Base-by-base conservation (phyloP, 1,140 invertebrate species). In the Akabosia matsudoensis region DNA sequence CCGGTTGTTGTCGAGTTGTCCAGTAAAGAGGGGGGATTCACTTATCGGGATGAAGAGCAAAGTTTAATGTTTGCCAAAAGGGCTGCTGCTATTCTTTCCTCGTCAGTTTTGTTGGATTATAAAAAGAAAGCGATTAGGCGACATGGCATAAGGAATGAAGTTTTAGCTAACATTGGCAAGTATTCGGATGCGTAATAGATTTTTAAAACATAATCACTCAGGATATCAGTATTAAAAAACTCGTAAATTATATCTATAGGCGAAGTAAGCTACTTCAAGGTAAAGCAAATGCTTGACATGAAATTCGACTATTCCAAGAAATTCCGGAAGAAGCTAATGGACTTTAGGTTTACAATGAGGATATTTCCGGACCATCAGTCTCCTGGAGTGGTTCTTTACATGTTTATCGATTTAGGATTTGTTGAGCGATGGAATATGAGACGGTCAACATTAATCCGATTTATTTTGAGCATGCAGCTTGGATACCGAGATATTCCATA, bases 401-500 rank as follows among this genome's bases (percentile, higher is more conserved):
- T 56, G 22, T 56, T 56, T 56, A 56, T 56, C 10, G 54, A 56
- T 24, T 24, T 56, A 4, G 54, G 54, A 3, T 56, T 56, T 56
- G n/a, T 22, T 22, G 3, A 56, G 10, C 54, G 54, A 24, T 56
- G 54, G 54, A 13, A 56, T 16, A 56, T 56, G 54, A 56, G 54
- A 56, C 14, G 24, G 54, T 56, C 54, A 4, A 56, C 54, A 24
- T 22, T 56, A 24, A 56, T 56, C 24, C 54, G 54, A 22, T 56
- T 56, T 56, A 56, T 56, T 56, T 56, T 56, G 54, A 56, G 54
- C 54, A 56, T 56, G 22, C 54, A 56, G 22, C 54, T n/a, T 4
- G 54, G 54, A n/a, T 56, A 56, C 24, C 54, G 54, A 16, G 54
- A 56, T 24, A 56, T 56, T 56, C 54, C 54, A 24, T 56, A 56